Evolutionary conservation across 2,113 vertebrate genomes (phyloP).

Genomic region (Himantopus leucocephalus): DNA sequence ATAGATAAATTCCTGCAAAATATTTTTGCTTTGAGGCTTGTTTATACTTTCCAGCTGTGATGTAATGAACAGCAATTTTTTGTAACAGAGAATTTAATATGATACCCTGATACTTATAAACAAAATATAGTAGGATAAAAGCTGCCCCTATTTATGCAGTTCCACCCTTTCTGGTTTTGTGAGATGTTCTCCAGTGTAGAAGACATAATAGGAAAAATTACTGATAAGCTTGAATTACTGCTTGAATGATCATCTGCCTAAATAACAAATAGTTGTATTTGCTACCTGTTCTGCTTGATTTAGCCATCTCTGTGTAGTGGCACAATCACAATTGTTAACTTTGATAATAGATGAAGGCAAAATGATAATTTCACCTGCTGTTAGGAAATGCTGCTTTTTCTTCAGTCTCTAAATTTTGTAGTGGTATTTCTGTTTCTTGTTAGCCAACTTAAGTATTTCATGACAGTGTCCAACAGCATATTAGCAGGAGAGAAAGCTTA

Average conservation of each 20-base stretch:
- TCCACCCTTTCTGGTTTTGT: not conserved
- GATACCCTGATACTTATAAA: not conserved
- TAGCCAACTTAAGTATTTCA: not conserved
- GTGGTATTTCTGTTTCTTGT: not conserved
- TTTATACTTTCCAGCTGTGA: not conserved
- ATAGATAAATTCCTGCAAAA: not conserved
- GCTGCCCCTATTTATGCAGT: not conserved
- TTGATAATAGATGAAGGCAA: not conserved
- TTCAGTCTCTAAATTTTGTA: not conserved
- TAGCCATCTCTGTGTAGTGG: not conserved
- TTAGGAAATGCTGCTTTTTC: not conserved
- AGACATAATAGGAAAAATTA: not conserved
- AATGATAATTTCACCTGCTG: not conserved
- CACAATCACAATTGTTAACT: not conserved
- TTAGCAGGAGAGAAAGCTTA: not conserved
- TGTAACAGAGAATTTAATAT: not conserved
- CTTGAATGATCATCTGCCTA: not conserved
- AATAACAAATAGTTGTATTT: not conserved
- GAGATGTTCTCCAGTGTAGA: not conserved
- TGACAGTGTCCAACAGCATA: not conserved
- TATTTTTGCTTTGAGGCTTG: not conserved
- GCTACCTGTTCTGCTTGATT: not conserved
- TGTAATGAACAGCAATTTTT: not conserved
- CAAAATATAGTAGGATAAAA: not conserved
- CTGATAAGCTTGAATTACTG: not conserved